Base-by-base conservation (phyloP, 2,113 vertebrate species). In the Saccopteryx bilineata region DNA sequence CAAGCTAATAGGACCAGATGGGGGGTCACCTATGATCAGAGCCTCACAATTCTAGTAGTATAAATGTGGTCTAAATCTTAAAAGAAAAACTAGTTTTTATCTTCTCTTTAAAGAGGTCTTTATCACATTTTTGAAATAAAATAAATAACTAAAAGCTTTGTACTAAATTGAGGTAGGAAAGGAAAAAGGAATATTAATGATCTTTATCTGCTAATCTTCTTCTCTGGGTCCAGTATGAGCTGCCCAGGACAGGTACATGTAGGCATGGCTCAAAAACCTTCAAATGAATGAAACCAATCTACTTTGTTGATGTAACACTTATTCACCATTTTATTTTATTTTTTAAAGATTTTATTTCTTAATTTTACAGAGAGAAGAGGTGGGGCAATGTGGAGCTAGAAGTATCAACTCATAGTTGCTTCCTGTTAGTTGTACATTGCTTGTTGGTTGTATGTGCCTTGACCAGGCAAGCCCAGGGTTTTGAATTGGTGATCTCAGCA, bases 161-260 rank as follows among this genome's bases (percentile, higher is more conserved):
- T 18, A 12, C n/a, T 61, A 9, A 68, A 61, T 28, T 48, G 12
- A 48, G 12, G 28, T 31, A 81, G 24, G n/a, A 80, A 75, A 89
- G 31, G n/a, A n/a, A 60, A 80, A 76, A 81, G 7, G 60, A 85
- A 86, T 86, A 95, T 94, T 90, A 75, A 92, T 85, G n/a, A 86
- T 54, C 21, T 23, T 0, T 56, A 74, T 61, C 26, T 24, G 9
- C 26, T 89, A 26, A 31, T 80, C 58, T 68, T 87, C 75, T 28
- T 31, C 11, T 48, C 39, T 33, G 24, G 13, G 9, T 52, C n/a
- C 74, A 90, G 12, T 15, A 61, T 2, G 46, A 81, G 39, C 26
- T 48, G 46, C 23, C 72, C 79, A 71, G 87, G 76, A 72, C 69
- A 48, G 14, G 2, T 3, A n/a, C 12, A 39, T 19, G 5, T 61